phyloP scores from a whole-genome alignment of 2,888 invertebrate species.

The Mythimna impura region DNA sequence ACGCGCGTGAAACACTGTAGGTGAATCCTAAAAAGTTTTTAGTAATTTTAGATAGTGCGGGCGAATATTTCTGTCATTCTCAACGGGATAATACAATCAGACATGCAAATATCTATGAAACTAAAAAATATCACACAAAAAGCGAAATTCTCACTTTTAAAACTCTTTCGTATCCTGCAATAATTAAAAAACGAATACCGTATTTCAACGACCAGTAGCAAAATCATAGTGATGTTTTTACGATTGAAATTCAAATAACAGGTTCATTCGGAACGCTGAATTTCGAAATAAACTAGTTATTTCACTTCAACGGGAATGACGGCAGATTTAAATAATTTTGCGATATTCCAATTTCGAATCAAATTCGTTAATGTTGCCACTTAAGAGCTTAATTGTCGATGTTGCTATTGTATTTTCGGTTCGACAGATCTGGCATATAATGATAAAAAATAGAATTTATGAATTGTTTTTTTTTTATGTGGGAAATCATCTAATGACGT shows the following conservation, averaged over 20 bases:
- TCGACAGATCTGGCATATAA: not conserved
- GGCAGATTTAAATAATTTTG: constrained; percentile 38
- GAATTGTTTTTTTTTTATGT: too few species aligned
- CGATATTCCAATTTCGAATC: constrained; percentile 26
- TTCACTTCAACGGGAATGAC: constrained; percentile 24
- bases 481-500: too few species aligned
- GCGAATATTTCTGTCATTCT: too few species aligned
- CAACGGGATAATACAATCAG: too few species aligned
- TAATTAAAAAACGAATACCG: not conserved
- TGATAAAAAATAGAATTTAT: not conserved
- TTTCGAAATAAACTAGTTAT: constrained; percentile 32
- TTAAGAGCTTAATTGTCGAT: constrained; percentile 15
- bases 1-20: too few species aligned
- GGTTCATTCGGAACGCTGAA: constrained; percentile 30
- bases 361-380: constrained; percentile 34
- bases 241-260: constrained; percentile 43
- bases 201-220: not conserved
- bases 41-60: too few species aligned
- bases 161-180: not conserved
- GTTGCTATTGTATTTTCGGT: constrained; percentile 12
- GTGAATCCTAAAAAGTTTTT: too few species aligned
- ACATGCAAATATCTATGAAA: not conserved
- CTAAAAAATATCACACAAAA: not conserved
- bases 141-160: not conserved
- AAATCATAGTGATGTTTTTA: constrained; percentile 7